Percentiles rank a stretch among this genome's conserved stretches.
These are phyloP conservation scores for Hyles lineata DNA, from an alignment of 2,888 invertebrate species.

Conservation along the genomic window DNA sequence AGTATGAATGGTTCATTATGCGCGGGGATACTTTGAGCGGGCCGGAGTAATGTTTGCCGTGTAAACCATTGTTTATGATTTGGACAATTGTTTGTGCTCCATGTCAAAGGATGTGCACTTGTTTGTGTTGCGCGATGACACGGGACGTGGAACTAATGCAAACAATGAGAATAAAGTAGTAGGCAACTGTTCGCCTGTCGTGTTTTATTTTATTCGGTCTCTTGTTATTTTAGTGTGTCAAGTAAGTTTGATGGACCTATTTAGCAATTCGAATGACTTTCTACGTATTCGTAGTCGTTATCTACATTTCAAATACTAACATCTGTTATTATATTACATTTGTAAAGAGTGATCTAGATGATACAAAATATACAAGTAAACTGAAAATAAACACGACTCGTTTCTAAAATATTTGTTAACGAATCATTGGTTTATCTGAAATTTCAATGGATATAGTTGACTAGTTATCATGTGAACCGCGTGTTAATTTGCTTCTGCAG, in stretches of 20 bases:
- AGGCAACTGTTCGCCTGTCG: slow-evolving; percentile 34
- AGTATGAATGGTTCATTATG: slow-evolving; percentile 84
- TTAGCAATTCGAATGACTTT: background rate
- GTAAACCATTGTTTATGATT: slow-evolving; percentile 84
- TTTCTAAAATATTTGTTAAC: too few relatives aligned
- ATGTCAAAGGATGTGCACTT: slow-evolving; percentile 84
- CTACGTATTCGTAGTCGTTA: background rate
- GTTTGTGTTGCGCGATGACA: slow-evolving; percentile 68
- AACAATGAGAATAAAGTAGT: slow-evolving; percentile 58
- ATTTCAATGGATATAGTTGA: too few relatives aligned
- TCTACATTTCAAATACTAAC: too few relatives aligned
- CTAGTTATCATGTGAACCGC: too few relatives aligned
- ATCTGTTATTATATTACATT: too few relatives aligned
- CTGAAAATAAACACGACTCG: too few relatives aligned
- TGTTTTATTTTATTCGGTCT: background rate
- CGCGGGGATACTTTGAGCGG: slow-evolving; percentile 77
- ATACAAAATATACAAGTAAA: too few relatives aligned
- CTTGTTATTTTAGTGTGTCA: slow-evolving; percentile 8
- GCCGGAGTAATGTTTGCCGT: slow-evolving; percentile 81
- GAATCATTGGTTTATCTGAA: too few relatives aligned
- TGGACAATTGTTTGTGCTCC: slow-evolving; percentile 82
- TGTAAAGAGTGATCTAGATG: too few relatives aligned
- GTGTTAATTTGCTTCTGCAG: too few relatives aligned
- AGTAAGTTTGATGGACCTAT: background rate
- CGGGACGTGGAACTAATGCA: slow-evolving; percentile 56